phyloP scores from a whole-genome alignment of 2,797 vertebrate species.

The Uromys caudimaculatus region DNA sequence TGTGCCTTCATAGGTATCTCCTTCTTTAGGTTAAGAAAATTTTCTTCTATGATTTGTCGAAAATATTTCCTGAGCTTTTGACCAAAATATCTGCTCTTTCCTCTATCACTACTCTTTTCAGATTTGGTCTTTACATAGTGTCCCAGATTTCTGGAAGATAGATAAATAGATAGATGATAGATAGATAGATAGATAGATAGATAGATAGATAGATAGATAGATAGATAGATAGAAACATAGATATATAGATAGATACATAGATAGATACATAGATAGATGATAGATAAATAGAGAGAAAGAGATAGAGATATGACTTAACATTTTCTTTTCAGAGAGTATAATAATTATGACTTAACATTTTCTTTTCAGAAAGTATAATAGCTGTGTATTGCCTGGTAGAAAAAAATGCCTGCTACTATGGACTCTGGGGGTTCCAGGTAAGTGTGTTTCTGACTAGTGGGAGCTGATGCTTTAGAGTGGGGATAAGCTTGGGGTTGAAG shows the following conservation, averaged over 20 bases:
- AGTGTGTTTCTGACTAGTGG: neutral
- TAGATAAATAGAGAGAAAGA: too few relatives aligned
- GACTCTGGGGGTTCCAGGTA: neutral
- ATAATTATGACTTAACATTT: neutral
- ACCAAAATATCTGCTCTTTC: neutral
- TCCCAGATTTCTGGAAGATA: neutral
- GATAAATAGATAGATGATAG: too few relatives aligned
- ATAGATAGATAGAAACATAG: too few relatives aligned
- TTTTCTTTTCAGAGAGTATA: too few relatives aligned
- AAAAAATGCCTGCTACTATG: neutral
- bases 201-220: too few relatives aligned
- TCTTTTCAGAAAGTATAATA: neutral
- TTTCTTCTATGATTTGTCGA: neutral
- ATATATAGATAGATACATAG: too few relatives aligned
- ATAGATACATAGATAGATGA: too few relatives aligned
- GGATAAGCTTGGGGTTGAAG: neutral
- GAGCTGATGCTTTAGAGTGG: neutral
- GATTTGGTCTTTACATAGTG: neutral
- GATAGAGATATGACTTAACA: too few relatives aligned
- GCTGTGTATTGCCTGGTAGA: neutral
- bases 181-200: too few relatives aligned
- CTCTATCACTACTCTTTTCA: neutral
- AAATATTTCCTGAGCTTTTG: neutral
- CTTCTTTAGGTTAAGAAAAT: neutral
- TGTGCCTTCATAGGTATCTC: neutral